phyloP scores from a whole-genome alignment of 2,113 vertebrate species.

The Lycaon pictus region DNA sequence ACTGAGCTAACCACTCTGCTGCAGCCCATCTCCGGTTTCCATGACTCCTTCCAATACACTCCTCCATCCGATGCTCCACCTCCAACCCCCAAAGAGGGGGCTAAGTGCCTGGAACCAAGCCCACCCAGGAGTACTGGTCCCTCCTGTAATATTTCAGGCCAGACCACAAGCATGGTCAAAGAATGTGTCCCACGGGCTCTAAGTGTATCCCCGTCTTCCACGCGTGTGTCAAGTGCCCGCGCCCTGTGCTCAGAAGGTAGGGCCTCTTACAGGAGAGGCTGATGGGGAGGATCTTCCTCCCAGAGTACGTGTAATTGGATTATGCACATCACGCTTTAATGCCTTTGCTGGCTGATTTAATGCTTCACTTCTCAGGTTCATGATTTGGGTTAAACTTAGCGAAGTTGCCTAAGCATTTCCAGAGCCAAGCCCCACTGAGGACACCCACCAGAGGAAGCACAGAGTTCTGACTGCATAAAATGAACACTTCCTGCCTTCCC shows the following conservation, averaged over 20 bases:
- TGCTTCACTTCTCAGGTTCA: slow-evolving; percentile 78
- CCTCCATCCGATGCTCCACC: not conserved
- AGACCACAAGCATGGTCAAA: not conserved
- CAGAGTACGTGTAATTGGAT: slow-evolving; percentile 76
- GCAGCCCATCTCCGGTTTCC: not conserved
- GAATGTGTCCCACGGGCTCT: fast-evolving
- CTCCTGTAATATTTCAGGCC: not conserved
- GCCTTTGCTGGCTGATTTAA: slow-evolving; percentile 80
- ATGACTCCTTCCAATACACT: not conserved
- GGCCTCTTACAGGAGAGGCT: not conserved
- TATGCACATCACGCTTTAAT: slow-evolving; percentile 63
- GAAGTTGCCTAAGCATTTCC: slow-evolving; percentile 78
- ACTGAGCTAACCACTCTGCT: not conserved
- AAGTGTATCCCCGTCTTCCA: not conserved
- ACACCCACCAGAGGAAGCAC: slow-evolving; percentile 68
- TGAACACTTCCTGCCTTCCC: slow-evolving; percentile 23
- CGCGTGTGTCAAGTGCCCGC: fast-evolving
- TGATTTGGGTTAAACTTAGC: slow-evolving; percentile 69
- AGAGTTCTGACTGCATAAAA: slow-evolving; percentile 58
- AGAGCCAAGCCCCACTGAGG: slow-evolving; percentile 73
- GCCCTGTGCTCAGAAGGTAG: not conserved
- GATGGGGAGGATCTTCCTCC: slow-evolving; percentile 10
- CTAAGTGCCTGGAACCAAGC: not conserved
- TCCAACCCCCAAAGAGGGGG: not conserved
- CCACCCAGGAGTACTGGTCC: fast-evolving